Percentiles rank a stretch among this genome's conserved stretches.
Conservation (phyloP, 1,140 invertebrate genomes). For the Lepidurus couesii region DNA sequence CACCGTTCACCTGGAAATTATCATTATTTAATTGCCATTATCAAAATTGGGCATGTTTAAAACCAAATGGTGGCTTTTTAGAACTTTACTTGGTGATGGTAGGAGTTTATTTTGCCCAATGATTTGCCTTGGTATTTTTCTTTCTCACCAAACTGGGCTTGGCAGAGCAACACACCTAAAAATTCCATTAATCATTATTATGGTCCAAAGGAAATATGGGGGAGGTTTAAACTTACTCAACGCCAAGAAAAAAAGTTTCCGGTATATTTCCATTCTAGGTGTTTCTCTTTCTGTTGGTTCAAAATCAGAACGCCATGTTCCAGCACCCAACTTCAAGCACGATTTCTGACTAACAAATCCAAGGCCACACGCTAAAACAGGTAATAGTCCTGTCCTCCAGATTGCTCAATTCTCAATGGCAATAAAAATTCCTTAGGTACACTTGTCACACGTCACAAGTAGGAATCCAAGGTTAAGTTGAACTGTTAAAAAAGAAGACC, state of each 20-base stretch:
- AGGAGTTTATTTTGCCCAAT: conserved; percentile 80
- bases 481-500: not conserved
- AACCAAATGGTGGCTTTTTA: not conserved
- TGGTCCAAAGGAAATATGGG: not conserved
- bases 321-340: not conserved
- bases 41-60: not conserved
- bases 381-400: not conserved
- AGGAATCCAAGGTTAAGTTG: conserved; percentile 1
- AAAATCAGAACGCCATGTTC: not conserved
- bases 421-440: not conserved
- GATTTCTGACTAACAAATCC: not conserved
- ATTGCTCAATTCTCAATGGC: not conserved
- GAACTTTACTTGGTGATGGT: conserved; percentile 64
- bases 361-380: not conserved
- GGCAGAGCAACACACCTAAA: not conserved
- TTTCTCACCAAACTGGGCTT: conserved; percentile 36
- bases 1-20: conserved; percentile 59
- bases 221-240: not conserved
- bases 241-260: not conserved
- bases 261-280: not conserved
- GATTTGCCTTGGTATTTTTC: conserved; percentile 65
- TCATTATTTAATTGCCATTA: not conserved
- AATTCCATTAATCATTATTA: not conserved
- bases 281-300: not conserved
- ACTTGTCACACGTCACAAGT: not conserved